Evolutionary conservation across 1,140 invertebrate species (phyloP).

Genomic region (Frieseomelitta varia): DNA sequence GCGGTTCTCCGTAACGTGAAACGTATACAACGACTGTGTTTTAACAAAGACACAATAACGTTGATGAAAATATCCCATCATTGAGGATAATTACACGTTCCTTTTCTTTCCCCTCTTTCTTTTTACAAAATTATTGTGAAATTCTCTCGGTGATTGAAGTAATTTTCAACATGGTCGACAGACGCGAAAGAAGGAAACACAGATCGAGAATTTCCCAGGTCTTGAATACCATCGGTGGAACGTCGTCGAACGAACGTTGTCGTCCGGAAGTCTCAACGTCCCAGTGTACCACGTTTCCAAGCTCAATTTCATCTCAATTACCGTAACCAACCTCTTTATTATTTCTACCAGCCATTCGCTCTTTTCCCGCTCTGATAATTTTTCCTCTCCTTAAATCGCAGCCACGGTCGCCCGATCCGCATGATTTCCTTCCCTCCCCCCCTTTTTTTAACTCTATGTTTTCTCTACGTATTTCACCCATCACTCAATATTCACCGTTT

Average conservation of each 20-base stretch:
- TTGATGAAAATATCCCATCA: background rate
- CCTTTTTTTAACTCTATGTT: background rate
- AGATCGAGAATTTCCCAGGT: background rate
- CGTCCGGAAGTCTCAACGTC: background rate
- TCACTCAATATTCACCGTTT: background rate
- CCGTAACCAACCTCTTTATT: slow-evolving; percentile 29
- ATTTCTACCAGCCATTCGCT: slow-evolving; percentile 22
- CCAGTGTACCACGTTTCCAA: background rate
- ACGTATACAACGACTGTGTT: background rate
- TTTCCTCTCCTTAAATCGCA: background rate
- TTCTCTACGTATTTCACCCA: background rate
- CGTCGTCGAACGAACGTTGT: background rate
- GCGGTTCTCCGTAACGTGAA: background rate
- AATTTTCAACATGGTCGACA: background rate
- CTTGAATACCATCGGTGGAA: background rate
- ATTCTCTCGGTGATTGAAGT: background rate
- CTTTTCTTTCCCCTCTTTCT: no score
- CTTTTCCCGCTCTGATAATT: background rate
- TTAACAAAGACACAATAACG: background rate
- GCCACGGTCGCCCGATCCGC: background rate
- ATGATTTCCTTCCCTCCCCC: background rate
- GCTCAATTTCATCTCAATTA: slow-evolving; percentile 43
- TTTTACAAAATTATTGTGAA: background rate
- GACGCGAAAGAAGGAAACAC: background rate
- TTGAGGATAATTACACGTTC: background rate